Percentiles rank a stretch among this genome's conserved stretches.
Conservation (phyloP, 2,113 vertebrate species). For the Perca fluviatilis region DNA sequence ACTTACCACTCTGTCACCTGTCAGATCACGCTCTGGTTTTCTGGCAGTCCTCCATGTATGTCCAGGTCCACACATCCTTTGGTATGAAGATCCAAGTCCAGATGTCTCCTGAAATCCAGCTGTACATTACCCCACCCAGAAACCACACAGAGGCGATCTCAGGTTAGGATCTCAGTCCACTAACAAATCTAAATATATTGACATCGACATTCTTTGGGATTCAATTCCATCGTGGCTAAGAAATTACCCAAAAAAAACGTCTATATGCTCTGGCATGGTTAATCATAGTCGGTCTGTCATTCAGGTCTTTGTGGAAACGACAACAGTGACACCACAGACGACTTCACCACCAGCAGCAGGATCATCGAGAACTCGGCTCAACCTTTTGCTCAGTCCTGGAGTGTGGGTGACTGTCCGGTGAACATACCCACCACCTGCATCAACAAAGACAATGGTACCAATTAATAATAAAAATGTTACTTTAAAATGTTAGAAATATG, state of each 20-base stretch:
- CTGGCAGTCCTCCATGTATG: constrained; percentile 85
- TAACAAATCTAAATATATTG: neutral
- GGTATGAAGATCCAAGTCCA: constrained; percentile 82
- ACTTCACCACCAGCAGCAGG: constrained; percentile 77
- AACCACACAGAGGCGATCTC: constrained; percentile 38
- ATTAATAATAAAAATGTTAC: neutral
- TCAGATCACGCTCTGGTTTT: constrained; percentile 76
- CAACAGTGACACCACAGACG: constrained; percentile 80
- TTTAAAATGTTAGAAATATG: neutral
- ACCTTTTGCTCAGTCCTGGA: constrained; percentile 79
- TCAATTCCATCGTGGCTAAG: neutral
- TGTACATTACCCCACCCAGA: constrained; percentile 75
- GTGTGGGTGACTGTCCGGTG: constrained; percentile 56
- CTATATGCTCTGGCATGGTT: neutral
- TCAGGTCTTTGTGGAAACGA: constrained; percentile 84
- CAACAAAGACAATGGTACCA: constrained; percentile 83
- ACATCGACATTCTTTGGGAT: neutral
- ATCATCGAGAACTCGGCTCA: constrained; percentile 78
- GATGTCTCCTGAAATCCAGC: constrained; percentile 80
- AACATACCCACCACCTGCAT: constrained; percentile 70
- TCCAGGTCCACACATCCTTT: constrained; percentile 77
- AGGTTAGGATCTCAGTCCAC: constrained; percentile 46
- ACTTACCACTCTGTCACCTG: neutral
- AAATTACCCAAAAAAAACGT: too few relatives aligned
- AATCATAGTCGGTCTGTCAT: neutral